A percentile compares a stretch with the other conserved stretches of the same genome.
Evolutionary conservation across 2,797 vertebrate species (phyloP).

Genomic region (Cyprinodon diabolis): DNA sequence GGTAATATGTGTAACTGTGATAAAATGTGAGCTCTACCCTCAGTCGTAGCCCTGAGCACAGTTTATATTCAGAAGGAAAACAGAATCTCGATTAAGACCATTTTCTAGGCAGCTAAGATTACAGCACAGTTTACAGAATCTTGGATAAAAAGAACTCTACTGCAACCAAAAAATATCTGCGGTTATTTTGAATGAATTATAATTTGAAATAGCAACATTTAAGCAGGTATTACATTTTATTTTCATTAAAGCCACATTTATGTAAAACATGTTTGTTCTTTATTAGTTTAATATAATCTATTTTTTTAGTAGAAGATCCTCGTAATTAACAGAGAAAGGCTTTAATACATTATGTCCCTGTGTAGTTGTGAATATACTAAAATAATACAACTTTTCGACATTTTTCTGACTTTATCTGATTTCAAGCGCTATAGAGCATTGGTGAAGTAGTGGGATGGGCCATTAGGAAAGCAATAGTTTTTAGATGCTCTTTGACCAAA

Average conservation of each 20-base stretch:
- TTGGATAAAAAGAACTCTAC: background rate
- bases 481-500: constrained; percentile 2
- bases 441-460: background rate
- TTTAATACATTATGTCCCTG: background rate
- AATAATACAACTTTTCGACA: background rate
- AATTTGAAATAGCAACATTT: background rate
- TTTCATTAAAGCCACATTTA: background rate
- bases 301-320: background rate
- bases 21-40: background rate
- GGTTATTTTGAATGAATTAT: background rate
- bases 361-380: background rate
- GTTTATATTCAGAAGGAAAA: background rate
- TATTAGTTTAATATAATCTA: background rate
- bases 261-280: background rate
- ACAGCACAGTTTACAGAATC: background rate
- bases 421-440: background rate
- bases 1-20: constrained; percentile 1
- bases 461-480: background rate
- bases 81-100: background rate
- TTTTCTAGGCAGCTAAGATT: background rate
- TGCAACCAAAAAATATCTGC: background rate
- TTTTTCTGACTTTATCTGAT: background rate
- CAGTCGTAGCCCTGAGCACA: background rate
- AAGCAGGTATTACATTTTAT: background rate
- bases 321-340: background rate